Conservation (phyloP, 1,140 invertebrate species). For the Archivesica marissinica region DNA sequence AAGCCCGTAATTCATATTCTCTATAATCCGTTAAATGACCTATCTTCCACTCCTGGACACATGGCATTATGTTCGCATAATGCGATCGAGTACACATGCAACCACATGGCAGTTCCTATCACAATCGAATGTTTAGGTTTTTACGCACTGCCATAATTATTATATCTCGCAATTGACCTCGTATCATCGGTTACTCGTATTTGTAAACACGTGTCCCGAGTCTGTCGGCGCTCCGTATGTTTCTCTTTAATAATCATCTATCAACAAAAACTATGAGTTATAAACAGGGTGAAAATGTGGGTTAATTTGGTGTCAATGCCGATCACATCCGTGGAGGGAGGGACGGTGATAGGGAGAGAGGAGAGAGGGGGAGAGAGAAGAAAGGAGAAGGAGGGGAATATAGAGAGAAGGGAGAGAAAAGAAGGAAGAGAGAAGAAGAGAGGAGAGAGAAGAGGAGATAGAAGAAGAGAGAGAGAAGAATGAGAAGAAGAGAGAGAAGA, state of each 20-base stretch:
- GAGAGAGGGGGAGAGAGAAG: background rate
- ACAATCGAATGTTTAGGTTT: too few relatives aligned
- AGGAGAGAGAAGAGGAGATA: background rate
- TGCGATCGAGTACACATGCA: too few relatives aligned
- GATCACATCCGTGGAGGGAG: too few relatives aligned
- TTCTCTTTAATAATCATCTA: background rate
- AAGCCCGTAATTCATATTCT: too few relatives aligned
- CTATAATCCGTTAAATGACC: too few relatives aligned
- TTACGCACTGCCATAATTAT: background rate
- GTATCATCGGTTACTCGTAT: background rate
- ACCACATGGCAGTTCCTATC: too few relatives aligned
- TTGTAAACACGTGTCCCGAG: background rate
- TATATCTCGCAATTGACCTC: constrained; percentile 8
- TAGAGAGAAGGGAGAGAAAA: too few relatives aligned
- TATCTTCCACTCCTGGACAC: too few relatives aligned
- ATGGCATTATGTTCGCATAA: too few relatives aligned
- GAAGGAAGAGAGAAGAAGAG: background rate
- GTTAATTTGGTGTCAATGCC: too few relatives aligned
- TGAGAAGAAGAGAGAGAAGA: too few relatives aligned
- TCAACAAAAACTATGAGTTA: constrained; percentile 26
- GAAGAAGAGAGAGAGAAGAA: background rate
- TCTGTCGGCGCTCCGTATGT: background rate
- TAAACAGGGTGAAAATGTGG: background rate
- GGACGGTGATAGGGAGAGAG: background rate
- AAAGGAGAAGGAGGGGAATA: too few relatives aligned